Conservation (phyloP, 2,888 invertebrate genomes). For the Drosophila ezoana region DNA sequence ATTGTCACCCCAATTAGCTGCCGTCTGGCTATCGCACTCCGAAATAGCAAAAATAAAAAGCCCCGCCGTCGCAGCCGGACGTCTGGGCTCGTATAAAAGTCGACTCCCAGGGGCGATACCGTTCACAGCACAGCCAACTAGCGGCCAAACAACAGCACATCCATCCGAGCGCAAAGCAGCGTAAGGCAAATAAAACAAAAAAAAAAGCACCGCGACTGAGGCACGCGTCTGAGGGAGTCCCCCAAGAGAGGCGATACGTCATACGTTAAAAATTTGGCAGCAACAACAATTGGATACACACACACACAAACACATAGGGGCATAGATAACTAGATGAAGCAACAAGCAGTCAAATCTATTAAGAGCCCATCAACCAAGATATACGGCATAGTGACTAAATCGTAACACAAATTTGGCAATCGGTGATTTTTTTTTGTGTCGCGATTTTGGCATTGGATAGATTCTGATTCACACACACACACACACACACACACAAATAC, state of each 20-base stretch:
- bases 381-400: conserved; percentile 42
- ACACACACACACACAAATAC: conserved; percentile 1
- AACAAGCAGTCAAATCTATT: conserved; percentile 18
- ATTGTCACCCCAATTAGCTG: conserved; percentile 28
- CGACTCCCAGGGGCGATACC: conserved; percentile 19
- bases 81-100: conserved; percentile 61
- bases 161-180: not conserved
- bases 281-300: conserved; percentile 53
- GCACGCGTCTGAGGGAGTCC: conserved; percentile 45
- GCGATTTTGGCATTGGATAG: conserved; percentile 57
- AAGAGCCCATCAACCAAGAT: conserved; percentile 1
- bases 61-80: conserved; percentile 35
- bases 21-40: conserved; percentile 17
- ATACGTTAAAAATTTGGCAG: conserved; percentile 23
- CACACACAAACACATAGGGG: not conserved
- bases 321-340: conserved; percentile 22
- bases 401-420: conserved; percentile 24
- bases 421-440: conserved; percentile 59
- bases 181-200: not conserved
- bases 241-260: conserved; percentile 44
- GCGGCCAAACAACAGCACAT: conserved; percentile 26
- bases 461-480: conserved; percentile 38
- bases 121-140: conserved; percentile 53
- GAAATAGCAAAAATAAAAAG: conserved; percentile 52
- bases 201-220: conserved; percentile 31